Evolutionary conservation across 2,113 vertebrate genomes (phyloP).

Genomic region (Ornithorhynchus anatinus): DNA sequence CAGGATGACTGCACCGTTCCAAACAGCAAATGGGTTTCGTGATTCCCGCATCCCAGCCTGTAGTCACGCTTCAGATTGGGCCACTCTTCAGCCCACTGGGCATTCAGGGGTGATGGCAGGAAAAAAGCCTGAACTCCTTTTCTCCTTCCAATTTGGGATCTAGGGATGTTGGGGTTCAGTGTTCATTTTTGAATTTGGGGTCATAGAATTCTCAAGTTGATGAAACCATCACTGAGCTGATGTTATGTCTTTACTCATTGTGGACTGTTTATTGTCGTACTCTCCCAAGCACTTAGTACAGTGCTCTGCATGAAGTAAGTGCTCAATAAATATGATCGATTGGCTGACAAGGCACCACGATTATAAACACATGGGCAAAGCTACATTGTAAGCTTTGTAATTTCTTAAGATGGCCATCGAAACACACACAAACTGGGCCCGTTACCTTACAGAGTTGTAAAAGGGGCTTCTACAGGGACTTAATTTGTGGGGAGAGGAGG

Average conservation of each 20-base stretch:
- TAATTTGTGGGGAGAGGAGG: conserved; percentile 55
- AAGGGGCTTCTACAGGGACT: conserved; percentile 58
- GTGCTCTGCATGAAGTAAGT: too few species aligned
- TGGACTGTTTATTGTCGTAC: too few species aligned
- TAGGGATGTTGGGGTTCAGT: conserved; percentile 50
- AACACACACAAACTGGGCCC: conserved; percentile 50
- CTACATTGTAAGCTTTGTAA: conserved; percentile 51
- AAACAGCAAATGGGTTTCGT: conserved; percentile 48
- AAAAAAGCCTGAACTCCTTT: conserved; percentile 24
- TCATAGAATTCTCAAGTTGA: conserved; percentile 58
- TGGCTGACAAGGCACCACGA: conserved; percentile 33
- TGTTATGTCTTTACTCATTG: conserved; percentile 56
- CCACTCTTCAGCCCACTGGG: conserved; percentile 48
- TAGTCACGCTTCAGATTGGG: conserved; percentile 49
- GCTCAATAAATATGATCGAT: too few species aligned
- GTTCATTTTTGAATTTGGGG: conserved; percentile 27
- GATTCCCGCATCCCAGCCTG: conserved; percentile 48
- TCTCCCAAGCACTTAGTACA: too few species aligned
- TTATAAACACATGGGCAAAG: conserved; percentile 64
- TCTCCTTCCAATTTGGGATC: conserved; percentile 54
- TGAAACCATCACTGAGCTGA: conserved; percentile 61
- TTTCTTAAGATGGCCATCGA: conserved; percentile 56
- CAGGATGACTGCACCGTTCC: conserved; percentile 48
- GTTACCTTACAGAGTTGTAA: conserved; percentile 40
- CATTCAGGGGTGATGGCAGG: conserved; percentile 53